Conservation (phyloP, 2,113 vertebrate species). For the Sapajus apella region DNA sequence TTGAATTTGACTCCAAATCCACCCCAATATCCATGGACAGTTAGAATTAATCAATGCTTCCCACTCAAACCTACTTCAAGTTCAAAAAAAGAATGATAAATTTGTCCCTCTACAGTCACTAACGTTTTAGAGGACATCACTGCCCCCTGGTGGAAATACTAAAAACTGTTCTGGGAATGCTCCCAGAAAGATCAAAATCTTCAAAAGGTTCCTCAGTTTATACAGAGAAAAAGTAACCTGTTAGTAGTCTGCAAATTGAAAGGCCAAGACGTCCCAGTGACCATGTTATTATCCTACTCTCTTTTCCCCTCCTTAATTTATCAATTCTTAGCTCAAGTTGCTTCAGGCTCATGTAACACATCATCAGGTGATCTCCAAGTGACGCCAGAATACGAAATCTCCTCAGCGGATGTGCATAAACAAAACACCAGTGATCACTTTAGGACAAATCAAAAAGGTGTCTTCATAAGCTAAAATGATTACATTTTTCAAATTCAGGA, state of each 20-base stretch:
- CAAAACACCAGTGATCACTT: neutral
- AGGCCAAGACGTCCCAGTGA: neutral
- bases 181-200: neutral
- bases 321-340: neutral
- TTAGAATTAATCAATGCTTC: neutral
- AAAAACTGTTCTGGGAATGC: neutral
- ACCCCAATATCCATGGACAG: neutral
- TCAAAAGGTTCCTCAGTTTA: neutral
- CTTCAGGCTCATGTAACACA: neutral
- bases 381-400: neutral
- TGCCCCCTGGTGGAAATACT: constrained; percentile 65
- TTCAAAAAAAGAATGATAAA: neutral
- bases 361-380: neutral
- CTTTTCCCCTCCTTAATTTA: neutral
- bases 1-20: neutral
- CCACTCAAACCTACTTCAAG: neutral
- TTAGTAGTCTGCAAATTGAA: neutral
- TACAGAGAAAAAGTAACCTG: neutral
- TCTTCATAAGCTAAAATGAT: neutral
- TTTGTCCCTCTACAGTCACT: neutral
- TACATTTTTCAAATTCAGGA: neutral
- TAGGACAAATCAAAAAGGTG: neutral
- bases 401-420: neutral
- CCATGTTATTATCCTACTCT: neutral
- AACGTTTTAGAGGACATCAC: neutral